Conservation (phyloP, 2,888 invertebrate genomes). For the Leptopilina myrica region DNA sequence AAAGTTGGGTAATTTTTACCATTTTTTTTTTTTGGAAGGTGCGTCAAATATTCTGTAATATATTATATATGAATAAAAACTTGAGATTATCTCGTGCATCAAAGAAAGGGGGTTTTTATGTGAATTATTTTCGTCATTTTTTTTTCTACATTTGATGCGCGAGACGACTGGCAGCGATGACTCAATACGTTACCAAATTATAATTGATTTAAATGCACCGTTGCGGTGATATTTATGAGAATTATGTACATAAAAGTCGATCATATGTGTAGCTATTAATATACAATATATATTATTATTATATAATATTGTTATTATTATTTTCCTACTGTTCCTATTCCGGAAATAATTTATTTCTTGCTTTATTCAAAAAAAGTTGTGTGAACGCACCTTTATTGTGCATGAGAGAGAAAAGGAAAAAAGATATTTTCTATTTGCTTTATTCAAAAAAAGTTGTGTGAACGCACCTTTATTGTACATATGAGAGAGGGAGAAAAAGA, state of each 20-base stretch:
- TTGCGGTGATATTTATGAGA: constrained; percentile 51
- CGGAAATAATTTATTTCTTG: too few relatives aligned
- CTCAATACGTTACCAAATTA: constrained; percentile 37
- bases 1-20: too few relatives aligned
- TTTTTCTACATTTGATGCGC: background rate
- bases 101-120: background rate
- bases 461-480: too few relatives aligned
- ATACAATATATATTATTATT: constrained; percentile 38
- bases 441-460: too few relatives aligned
- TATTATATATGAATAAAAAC: too few relatives aligned
- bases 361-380: too few relatives aligned
- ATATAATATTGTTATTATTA: constrained; percentile 4
- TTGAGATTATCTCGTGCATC: constrained; percentile 10
- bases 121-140: background rate
- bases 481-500: too few relatives aligned
- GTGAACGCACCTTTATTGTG: too few relatives aligned
- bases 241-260: constrained; percentile 37
- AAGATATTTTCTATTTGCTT: too few relatives aligned
- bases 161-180: background rate
- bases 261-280: constrained; percentile 23
- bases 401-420: too few relatives aligned
- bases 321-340: background rate
- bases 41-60: too few relatives aligned
- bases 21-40: too few relatives aligned
- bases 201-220: constrained; percentile 49